Evolutionary conservation across 1,140 invertebrate genomes (phyloP), one percentile per base, ranked within the genome.

Genomic region (Polyergus mexicanus): DNA sequence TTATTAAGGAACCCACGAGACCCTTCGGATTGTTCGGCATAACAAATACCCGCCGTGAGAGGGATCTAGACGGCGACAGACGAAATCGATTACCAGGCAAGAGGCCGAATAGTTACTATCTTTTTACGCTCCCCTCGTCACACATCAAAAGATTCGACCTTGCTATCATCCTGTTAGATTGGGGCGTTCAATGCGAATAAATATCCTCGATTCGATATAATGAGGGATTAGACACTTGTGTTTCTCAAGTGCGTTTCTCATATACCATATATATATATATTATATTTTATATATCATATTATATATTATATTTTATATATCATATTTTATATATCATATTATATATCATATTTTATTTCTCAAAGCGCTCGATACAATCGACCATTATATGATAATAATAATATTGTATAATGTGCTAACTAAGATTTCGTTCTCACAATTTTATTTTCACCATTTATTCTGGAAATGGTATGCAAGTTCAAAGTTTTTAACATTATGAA

Each of bases 1-100:
- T 90, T 90, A 90, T 90, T 90, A 90, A 90, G 78, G 16, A 88
- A 88, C 78, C 77, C 68, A 13, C 62, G 35, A 35, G 78, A 83
- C 72, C 86, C 80, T 72, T 78, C 65, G 51, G 66, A 87, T 85
- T 72, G 86, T 54, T 69, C 68, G 58, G 77, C 80, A 72, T 84
- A 84, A 85, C 86, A 86, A 89, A 90, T 87, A 81, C 58, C 71
- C 22, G 16, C 32, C 51, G 22, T 51, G 81, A 51, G 16, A 51
- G 32, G 80, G 71, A 86, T 75, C 60, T 76, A 38, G 65, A 66
- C 68, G 80, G 32, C 80, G 78, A 86, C 85, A 86, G 51, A 60
- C 47, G 22, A 86, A 86, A 86, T 86, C 85, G 80, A 86, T 86
- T 84, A 86, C 65, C 22, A 16, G 10, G 22, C 25, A 16, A 32